Evolutionary conservation across 2,113 vertebrate species (phyloP), one percentile per base, ranked within the genome.

Genomic region (Asarcornis scutulata): DNA sequence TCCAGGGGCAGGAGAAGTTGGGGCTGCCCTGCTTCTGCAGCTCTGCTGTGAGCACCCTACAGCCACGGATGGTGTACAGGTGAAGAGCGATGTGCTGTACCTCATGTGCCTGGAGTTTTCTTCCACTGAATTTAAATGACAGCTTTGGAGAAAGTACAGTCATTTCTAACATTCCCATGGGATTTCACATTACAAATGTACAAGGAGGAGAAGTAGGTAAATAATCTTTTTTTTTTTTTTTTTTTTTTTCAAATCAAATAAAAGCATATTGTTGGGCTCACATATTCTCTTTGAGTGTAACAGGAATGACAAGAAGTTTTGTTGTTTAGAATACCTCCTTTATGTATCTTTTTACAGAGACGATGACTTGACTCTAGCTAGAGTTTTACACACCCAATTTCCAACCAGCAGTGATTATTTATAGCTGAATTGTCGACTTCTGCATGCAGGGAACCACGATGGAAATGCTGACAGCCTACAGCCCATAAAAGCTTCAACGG

Each of bases 381-480:
- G 64, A 46, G 64, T 86, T 94, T 63, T 84, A 52, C 73, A 38
- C 22, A 58, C n/a, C 40, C 34, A 32, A 25, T 71, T 86, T 75
- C 67, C 50, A 90, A 5, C 53, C 34, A 56, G 23, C 62, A 46
- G n/a, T 23, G 66, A 64, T 87, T 92, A 66, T 69, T 94, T 79
- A 66, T 73, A 44, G 66, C 74, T 84, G 69, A 84, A 58, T 20
- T 13, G 0, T 78, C 83, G 82, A 2, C 83, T 62, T 59, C 66
- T 59, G 18, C 1, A 5, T 25, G 52, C 29, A 25, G 12, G 32
- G 52, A 48, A 2, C 46, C 3, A 6, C 0, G 1, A n/a, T n/a
- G 58, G 44, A 40, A 80, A 7, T 2, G 13, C 55, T 21, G 75
- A 71, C 34, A 86, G 64, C 40, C 34, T 76, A 34, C 1, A 29